Evolutionary conservation across 2,797 vertebrate species (phyloP), one percentile per base, ranked within the genome.

Genomic region (Geotria australis): DNA sequence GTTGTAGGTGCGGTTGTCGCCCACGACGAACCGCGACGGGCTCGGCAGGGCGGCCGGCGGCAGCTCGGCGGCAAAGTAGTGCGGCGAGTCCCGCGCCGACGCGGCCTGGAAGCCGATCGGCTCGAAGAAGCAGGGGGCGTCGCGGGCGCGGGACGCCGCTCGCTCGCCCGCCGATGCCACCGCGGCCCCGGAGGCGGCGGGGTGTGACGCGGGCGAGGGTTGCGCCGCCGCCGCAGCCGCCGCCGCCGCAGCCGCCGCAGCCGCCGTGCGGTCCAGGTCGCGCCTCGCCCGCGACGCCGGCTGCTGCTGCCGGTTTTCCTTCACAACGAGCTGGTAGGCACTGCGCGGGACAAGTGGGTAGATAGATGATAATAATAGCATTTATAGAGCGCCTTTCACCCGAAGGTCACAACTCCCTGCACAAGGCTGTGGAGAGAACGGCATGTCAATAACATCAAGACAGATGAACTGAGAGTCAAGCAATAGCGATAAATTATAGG

Each of bases 1-100:
- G 0, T 85, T 85, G 64, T 95, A 91, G 48, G 85, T 95, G 71
- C 83, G 86, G 73, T 95, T 91, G 74, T 95, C 88, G 0, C 88
- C 88, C 61, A 95, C 81, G 0, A 83, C 94, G 68, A 95, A 95
- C 0, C 83, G 84, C 64, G 84, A 83, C 0, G 79, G 80, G 48
- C 79, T 74, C 0, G 80, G 74, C n/a, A 95, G 75, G 65, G 78
- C 82, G 67, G 76, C 68, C 0, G 86, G 85, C 2, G 80, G 80
- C 61, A 95, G 66, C 56, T 94, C 85, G 0, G 88, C 88, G 1
- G 88, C 88, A 14, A 88, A 85, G 72, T 95, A 95, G 70, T 93
- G 85, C 0, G 77, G 64, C 1, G 81, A 91, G 67, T 89, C 79
- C 14, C 83, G 65, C 46, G 64, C 63, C 57, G 84, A 85, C 66